Base-by-base conservation (phyloP, 2,888 invertebrate genomes). In the Macrosiphum euphorbiae region DNA sequence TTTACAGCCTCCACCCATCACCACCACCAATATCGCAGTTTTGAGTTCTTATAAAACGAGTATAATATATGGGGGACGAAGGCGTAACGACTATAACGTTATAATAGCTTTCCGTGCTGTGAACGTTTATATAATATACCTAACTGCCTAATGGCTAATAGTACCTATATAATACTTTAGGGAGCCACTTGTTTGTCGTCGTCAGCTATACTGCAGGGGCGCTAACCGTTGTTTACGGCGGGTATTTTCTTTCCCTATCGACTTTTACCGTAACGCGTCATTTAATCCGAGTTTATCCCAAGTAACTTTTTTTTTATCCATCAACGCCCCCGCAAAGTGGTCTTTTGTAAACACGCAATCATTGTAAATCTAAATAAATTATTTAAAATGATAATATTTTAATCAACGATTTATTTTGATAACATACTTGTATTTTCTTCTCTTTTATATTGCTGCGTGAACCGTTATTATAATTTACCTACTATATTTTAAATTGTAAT, bases 111-210 rank as follows among this genome's bases (percentile, higher is more conserved):
- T 35, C 35, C 35, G 78, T 78, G 35, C 20, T 35, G 20, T 7
- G 20, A 78, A 35, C 35, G 35, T 78, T 78, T 67, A 67, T 67
- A 67, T 67, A 67, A 35, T 67, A 67, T 67, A 61, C 52, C 52
- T n/a, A 61, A 28, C 55, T 55, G 24, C 55, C 24, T 61, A 61
- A 50, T 50, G 13, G 50, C 13, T 10, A 8, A 78, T 78, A 78
- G 35, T 28, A 55, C 44, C 44, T 86, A 58, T 26, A n/a, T 67
- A 44, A 90, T 47, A 47, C 44, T 90, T 61, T 26, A 28, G 89
- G 47, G 61, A 47, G 89, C 61, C 89, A 90, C 89, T 44, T 90
- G 47, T 90, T 90, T 28, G 61, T 67, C 44, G 89, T 67, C 61
- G 35, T 55, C 88, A 78, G 78, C n/a, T 26, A 58, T 78, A n/a